Percentiles rank a stretch among this genome's conserved stretches.
Conservation (phyloP, 2,797 vertebrate genomes). For the Semaprochilodus insignis region DNA sequence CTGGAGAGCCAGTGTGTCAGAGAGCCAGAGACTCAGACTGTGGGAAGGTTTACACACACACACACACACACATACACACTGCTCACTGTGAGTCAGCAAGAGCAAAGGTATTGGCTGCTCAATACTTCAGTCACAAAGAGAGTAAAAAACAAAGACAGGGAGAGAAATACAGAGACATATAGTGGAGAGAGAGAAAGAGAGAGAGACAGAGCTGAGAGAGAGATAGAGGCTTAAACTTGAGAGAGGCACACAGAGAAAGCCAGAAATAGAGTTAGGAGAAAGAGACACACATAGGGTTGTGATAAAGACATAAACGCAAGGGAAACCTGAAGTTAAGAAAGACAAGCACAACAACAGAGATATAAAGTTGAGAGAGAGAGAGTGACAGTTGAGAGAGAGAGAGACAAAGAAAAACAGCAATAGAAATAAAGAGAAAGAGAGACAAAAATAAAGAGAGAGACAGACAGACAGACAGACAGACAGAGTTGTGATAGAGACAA, state of each 20-base stretch:
- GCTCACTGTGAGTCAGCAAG: constrained; percentile 33
- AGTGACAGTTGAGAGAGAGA: background rate
- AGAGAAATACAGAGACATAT: background rate
- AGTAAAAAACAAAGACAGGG: background rate
- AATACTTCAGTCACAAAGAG: background rate
- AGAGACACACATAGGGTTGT: too few relatives aligned
- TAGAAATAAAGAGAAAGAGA: too few relatives aligned
- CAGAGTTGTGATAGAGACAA: too few relatives aligned
- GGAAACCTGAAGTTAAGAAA: background rate
- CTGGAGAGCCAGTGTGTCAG: constrained; percentile 15
- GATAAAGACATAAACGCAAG: too few relatives aligned
- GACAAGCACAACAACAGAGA: too few relatives aligned
- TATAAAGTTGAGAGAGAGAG: background rate
- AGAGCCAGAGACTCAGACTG: constrained; percentile 29
- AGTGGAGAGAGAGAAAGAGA: background rate
- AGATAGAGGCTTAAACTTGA: background rate
- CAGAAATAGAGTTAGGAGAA: too few relatives aligned
- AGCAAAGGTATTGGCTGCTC: constrained; percentile 5
- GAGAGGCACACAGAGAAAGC: background rate
- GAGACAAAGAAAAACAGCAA: background rate
- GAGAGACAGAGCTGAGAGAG: background rate
- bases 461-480: background rate
- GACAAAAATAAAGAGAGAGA: background rate
- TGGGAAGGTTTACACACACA: constrained; percentile 12
- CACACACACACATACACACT: background rate